phyloP scores from a whole-genome alignment of 2,113 vertebrate species.

The Pteronura brasiliensis region DNA sequence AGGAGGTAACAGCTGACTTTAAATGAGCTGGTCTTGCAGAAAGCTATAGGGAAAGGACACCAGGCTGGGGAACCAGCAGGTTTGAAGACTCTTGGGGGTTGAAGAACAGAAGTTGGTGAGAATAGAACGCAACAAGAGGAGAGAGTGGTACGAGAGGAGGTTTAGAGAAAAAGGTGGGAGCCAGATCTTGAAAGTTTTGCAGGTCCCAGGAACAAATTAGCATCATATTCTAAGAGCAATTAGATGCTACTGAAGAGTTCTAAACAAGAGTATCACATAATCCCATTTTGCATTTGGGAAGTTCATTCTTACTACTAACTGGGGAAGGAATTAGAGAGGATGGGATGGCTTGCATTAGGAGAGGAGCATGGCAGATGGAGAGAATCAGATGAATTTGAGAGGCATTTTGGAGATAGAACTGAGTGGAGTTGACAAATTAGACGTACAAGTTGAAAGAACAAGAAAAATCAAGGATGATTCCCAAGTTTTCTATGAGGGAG shows the following conservation, averaged over 20 bases:
- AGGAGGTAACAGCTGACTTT: not conserved
- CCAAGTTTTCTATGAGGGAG: not conserved
- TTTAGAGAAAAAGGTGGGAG: not conserved
- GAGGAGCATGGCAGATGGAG: not conserved
- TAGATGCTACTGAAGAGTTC: not conserved
- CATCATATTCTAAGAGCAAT: not conserved
- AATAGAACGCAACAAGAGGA: not conserved
- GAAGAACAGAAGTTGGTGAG: not conserved
- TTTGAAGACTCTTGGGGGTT: not conserved
- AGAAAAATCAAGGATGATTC: not conserved
- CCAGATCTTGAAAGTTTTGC: not conserved
- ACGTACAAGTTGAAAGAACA: not conserved
- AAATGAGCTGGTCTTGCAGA: not conserved
- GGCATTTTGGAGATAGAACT: not conserved
- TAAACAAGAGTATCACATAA: not conserved
- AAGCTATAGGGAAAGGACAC: not conserved
- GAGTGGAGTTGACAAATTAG: not conserved
- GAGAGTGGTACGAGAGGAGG: not conserved
- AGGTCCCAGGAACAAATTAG: not conserved
- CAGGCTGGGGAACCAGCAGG: not conserved
- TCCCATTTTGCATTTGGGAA: not conserved
- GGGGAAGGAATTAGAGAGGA: not conserved
- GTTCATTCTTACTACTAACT: not conserved
- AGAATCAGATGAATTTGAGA: not conserved
- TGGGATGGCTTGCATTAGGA: not conserved